Conservation (phyloP, 2,797 vertebrate species). For the Philypnodon macrostomus region DNA sequence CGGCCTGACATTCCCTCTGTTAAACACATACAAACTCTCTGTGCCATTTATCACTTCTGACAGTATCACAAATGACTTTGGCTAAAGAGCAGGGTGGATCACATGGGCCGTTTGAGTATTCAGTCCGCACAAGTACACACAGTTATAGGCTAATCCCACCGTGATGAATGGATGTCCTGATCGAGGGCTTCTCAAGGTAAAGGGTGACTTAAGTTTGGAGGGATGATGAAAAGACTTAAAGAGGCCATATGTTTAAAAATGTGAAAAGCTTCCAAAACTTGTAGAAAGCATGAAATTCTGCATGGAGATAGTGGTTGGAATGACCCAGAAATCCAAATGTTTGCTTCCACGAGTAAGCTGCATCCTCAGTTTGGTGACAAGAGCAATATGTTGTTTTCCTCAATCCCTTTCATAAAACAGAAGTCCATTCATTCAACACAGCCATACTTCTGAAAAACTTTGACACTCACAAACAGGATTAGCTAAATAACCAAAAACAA, state of each 20-base stretch:
- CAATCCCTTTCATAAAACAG: too few species aligned
- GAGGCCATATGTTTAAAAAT: neutral
- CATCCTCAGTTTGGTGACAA: too few species aligned
- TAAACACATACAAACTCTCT: constrained; percentile 67
- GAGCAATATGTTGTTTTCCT: too few species aligned
- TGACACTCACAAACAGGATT: too few species aligned
- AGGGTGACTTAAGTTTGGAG: constrained; percentile 40
- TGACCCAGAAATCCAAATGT: too few species aligned
- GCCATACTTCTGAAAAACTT: too few species aligned
- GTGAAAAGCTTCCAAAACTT: too few species aligned
- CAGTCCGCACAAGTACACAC: constrained; percentile 40
- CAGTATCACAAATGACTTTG: constrained; percentile 71
- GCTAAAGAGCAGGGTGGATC: constrained; percentile 70
- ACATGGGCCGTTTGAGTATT: constrained; percentile 63
- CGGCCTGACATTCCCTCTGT: constrained; percentile 34
- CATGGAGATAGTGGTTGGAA: too few species aligned
- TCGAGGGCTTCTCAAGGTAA: constrained; percentile 34
- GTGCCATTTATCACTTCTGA: constrained; percentile 77
- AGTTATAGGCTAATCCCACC: constrained; percentile 44
- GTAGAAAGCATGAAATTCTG: too few species aligned
- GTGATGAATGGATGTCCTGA: constrained; percentile 60
- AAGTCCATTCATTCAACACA: too few species aligned
- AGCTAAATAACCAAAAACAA: too few species aligned
- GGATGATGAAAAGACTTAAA: constrained; percentile 36
- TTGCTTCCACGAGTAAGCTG: too few species aligned